A percentile compares a stretch with the other conserved stretches of the same genome.
Evolutionary conservation across 1,140 invertebrate species (phyloP).

Genomic region (Anthonomus grandis): DNA sequence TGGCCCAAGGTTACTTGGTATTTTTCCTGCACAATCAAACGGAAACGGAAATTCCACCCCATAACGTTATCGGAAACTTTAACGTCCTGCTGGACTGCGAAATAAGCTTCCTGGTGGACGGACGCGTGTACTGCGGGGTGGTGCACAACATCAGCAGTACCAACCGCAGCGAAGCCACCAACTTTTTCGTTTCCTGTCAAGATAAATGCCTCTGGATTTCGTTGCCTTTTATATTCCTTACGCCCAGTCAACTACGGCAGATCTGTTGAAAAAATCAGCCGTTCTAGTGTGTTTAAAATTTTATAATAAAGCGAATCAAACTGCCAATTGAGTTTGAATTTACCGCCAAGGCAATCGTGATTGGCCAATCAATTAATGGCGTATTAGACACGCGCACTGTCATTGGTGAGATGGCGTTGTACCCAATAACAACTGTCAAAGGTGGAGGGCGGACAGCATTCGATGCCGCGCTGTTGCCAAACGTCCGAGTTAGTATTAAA

Average conservation of each 20-base stretch:
- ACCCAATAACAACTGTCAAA: too few species aligned
- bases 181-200: conserved; percentile 6
- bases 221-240: conserved; percentile 7
- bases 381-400: too few species aligned
- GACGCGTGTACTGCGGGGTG: background rate
- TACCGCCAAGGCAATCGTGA: too few species aligned
- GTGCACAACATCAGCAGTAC: conserved; percentile 1
- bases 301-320: too few species aligned
- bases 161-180: background rate
- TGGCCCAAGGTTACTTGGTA: background rate
- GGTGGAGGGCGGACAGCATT: too few species aligned
- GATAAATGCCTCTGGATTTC: conserved; percentile 7
- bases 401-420: too few species aligned
- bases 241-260: background rate
- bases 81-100: conserved; percentile 7
- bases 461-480: too few species aligned
- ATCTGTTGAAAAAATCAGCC: conserved; percentile 2
- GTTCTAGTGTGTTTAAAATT: too few species aligned
- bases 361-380: too few species aligned
- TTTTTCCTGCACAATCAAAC: conserved; percentile 13
- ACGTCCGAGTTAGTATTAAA: too few species aligned
- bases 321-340: too few species aligned
- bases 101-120: conserved; percentile 5
- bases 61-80: conserved; percentile 12
- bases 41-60: background rate